These are phyloP conservation scores for Nymphalis io DNA, from an alignment of 1,140 invertebrate species.

Conservation along the genomic window DNA sequence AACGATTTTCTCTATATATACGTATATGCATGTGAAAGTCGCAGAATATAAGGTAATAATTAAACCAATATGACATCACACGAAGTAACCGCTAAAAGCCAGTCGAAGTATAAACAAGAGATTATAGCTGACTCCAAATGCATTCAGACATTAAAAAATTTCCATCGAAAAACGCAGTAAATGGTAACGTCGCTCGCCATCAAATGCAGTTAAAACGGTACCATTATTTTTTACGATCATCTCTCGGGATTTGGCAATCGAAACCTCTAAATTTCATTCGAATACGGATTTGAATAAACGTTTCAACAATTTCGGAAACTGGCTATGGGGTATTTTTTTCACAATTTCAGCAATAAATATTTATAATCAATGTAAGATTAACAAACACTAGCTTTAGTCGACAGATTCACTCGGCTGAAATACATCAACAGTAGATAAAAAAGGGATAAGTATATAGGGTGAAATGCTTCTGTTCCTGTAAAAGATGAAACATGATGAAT, in stretches of 20 bases:
- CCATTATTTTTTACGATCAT: slow-evolving; percentile 46
- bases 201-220: slow-evolving; percentile 43
- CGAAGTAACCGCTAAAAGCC: no score
- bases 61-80: no score
- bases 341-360: not conserved
- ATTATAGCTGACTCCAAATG: slow-evolving; percentile 14
- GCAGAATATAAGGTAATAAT: no score
- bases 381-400: no score
- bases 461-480: no score
- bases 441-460: no score
- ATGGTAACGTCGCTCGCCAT: slow-evolving; percentile 31
- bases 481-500: no score
- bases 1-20: no score
- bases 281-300: slow-evolving; percentile 36
- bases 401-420: no score
- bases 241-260: slow-evolving; percentile 42
- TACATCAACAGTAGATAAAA: no score
- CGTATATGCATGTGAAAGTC: no score
- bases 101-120: not conserved
- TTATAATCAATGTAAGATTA: not conserved
- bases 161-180: slow-evolving; percentile 31
- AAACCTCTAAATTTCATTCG: slow-evolving; percentile 39
- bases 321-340: not conserved
- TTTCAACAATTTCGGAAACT: slow-evolving; percentile 12
- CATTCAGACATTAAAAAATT: slow-evolving; percentile 38